phyloP scores from a whole-genome alignment of 2,888 invertebrate genomes.

The Thecophora atra region DNA sequence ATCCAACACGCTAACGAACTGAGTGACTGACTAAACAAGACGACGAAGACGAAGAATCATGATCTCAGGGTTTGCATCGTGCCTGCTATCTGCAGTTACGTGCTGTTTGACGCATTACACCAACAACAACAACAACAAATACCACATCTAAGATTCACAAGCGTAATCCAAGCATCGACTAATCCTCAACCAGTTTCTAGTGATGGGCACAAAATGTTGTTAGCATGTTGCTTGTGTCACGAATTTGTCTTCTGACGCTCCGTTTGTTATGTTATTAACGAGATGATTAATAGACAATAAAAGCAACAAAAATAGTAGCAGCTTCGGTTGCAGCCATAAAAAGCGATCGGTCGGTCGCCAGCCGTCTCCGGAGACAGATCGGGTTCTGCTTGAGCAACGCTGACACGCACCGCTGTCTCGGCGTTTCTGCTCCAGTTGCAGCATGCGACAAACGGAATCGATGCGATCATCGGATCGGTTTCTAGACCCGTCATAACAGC shows the following conservation, averaged over 20 bases:
- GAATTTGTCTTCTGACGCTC: conserved; percentile 36
- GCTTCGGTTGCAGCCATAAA: neutral
- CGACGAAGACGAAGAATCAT: conserved; percentile 6
- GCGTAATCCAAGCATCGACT: neutral
- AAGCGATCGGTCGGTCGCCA: conserved; percentile 9
- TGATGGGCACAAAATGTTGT: neutral
- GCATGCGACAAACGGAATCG: neutral
- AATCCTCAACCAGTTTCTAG: conserved; percentile 5
- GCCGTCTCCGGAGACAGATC: conserved; percentile 22
- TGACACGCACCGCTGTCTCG: conserved; percentile 20
- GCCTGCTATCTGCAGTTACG: conserved; percentile 35
- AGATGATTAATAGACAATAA: conserved; percentile 31
- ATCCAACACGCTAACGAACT: neutral
- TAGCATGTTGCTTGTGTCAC: conserved; percentile 35
- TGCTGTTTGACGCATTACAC: conserved; percentile 34
- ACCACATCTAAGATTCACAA: neutral
- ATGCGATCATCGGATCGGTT: neutral
- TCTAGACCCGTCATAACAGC: conserved; percentile 20
- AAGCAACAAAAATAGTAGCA: conserved; percentile 13
- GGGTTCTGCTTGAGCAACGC: conserved; percentile 29
- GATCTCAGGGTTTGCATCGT: conserved; percentile 22
- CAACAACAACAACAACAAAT: conserved; percentile 17
- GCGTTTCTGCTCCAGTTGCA: conserved; percentile 35
- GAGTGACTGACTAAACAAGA: neutral
- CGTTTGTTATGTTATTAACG: conserved; percentile 28